These are phyloP conservation scores for Agelaius tricolor DNA, from an alignment of 2,113 vertebrate species.

Conservation along the genomic window DNA sequence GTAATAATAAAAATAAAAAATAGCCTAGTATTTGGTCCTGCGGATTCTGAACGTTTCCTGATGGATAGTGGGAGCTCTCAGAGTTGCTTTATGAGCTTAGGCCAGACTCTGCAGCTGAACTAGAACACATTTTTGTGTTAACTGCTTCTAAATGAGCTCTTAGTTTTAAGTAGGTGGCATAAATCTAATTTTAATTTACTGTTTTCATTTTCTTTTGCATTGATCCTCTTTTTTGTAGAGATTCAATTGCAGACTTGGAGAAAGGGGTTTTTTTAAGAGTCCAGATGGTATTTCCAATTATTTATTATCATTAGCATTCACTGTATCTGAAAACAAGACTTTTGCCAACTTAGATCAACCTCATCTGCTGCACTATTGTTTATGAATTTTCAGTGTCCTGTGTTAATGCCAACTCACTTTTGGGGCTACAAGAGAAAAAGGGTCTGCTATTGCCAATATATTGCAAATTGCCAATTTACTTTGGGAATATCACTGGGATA, in stretches of 20 bases:
- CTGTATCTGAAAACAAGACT: slow-evolving; percentile 46
- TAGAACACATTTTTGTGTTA: slow-evolving; percentile 44
- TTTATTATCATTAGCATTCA: slow-evolving; percentile 55
- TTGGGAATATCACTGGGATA: background rate
- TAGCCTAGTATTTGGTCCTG: background rate
- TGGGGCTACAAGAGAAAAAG: background rate
- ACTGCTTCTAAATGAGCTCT: slow-evolving; percentile 60
- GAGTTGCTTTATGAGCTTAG: slow-evolving; percentile 4
- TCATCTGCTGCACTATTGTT: slow-evolving; percentile 36
- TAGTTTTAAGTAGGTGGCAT: slow-evolving; percentile 54
- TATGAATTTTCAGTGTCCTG: background rate
- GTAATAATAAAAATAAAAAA: slow-evolving; percentile 5
- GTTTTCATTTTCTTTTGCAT: slow-evolving; percentile 54
- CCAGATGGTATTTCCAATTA: slow-evolving; percentile 62
- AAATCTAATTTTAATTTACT: slow-evolving; percentile 58
- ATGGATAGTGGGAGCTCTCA: background rate
- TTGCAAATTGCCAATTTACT: background rate
- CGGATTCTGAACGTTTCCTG: background rate
- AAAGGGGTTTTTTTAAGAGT: slow-evolving; percentile 30
- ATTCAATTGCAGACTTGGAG: slow-evolving; percentile 43
- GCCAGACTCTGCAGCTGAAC: slow-evolving; percentile 4
- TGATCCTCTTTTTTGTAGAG: slow-evolving; percentile 35
- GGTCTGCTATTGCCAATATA: background rate
- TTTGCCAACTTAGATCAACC: slow-evolving; percentile 47
- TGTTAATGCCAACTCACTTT: background rate